Evolutionary conservation across 1,140 invertebrate species (phyloP).

Genomic region (Drosophila lowei): DNA sequence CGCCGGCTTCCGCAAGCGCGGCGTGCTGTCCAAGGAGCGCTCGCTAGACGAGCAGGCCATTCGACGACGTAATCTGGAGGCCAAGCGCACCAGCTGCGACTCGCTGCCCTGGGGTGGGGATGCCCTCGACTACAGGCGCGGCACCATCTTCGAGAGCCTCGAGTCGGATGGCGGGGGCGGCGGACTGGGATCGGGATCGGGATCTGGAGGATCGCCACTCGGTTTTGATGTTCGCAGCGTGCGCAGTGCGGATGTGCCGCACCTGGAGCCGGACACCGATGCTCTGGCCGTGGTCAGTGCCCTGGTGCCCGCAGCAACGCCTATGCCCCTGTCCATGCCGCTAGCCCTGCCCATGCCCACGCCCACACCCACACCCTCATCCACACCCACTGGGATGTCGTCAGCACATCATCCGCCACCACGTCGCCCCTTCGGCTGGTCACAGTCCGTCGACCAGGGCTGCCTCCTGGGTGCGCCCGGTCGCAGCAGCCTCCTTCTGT

Average conservation of each 20-base stretch:
- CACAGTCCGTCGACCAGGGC: constrained; percentile 75
- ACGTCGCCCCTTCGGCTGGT: constrained; percentile 73
- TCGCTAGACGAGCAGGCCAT: constrained; percentile 82
- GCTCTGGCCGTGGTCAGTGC: constrained; percentile 55
- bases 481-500: constrained; percentile 67
- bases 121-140: constrained; percentile 68
- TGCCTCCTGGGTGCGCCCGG: constrained; percentile 24
- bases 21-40: constrained; percentile 78
- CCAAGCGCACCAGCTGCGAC: constrained; percentile 82
- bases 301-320: constrained; percentile 37
- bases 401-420: constrained; percentile 4
- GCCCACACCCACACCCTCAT: constrained; percentile 5
- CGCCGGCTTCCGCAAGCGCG: constrained; percentile 77
- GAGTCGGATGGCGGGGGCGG: constrained; percentile 62
- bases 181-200: background rate
- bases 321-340: constrained; percentile 15
- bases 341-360: constrained; percentile 19
- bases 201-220: background rate
- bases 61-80: constrained; percentile 76
- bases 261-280: constrained; percentile 33
- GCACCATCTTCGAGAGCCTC: constrained; percentile 80
- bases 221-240: constrained; percentile 68
- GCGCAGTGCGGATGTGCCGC: constrained; percentile 71
- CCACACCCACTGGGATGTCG: constrained; percentile 17
- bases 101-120: constrained; percentile 81